Percentiles rank a stretch among this genome's conserved stretches.
Conservation (phyloP, 1,140 invertebrate species). For the Melitaea cinxia region DNA sequence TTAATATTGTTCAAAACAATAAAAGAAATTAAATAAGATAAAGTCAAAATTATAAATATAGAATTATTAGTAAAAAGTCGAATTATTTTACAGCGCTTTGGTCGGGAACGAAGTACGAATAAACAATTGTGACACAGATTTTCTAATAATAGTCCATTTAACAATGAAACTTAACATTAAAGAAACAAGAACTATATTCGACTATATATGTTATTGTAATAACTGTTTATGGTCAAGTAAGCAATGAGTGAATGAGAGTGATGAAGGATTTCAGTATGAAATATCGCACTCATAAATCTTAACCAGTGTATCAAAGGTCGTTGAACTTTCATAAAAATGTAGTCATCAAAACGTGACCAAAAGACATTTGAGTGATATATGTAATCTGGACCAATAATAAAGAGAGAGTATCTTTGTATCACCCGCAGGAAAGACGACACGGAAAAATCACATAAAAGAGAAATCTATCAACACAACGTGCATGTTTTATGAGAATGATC, state of each 20-base stretch:
- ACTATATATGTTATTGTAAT: background rate
- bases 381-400: background rate
- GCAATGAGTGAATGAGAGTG: background rate
- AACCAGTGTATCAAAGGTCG: background rate
- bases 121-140: conserved; percentile 1
- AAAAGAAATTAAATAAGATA: too few relatives aligned
- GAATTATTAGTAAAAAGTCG: too few relatives aligned
- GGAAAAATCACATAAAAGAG: background rate
- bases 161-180: background rate
- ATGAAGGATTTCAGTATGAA: background rate
- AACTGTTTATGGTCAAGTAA: conserved; percentile 1
- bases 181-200: background rate
- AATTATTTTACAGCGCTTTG: too few relatives aligned
- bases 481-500: background rate
- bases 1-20: too few relatives aligned
- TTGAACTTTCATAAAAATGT: background rate
- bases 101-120: background rate
- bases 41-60: too few relatives aligned
- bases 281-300: background rate
- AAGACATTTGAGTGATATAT: background rate
- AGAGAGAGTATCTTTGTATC: background rate
- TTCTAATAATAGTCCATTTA: background rate
- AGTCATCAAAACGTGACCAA: background rate
- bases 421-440: background rate
- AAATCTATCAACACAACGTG: background rate